A percentile compares a stretch with the other conserved stretches of the same genome.
phyloP scores from a whole-genome alignment of 2,888 invertebrate genomes.

The Cosmia pyralina region DNA sequence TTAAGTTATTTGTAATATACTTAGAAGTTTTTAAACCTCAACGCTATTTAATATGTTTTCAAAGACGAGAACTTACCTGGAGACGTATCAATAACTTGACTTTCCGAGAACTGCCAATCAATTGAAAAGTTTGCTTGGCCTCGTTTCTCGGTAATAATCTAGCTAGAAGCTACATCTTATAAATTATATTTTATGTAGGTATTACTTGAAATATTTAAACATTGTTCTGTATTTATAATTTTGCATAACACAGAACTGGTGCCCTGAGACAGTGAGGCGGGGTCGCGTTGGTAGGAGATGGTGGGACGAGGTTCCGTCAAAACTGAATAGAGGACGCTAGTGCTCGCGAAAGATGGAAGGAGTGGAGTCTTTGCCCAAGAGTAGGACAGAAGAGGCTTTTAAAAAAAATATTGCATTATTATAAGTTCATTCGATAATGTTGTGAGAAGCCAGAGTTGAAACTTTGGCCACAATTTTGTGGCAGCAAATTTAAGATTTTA shows the following conservation, averaged over 20 bases:
- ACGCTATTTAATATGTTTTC: conserved; percentile 2
- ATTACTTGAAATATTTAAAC: neutral
- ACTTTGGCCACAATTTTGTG: neutral
- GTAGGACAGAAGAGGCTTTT: too few species aligned
- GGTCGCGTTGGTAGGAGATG: too few species aligned
- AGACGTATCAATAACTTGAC: conserved; percentile 30
- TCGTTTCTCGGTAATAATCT: conserved; percentile 28
- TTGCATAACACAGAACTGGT: neutral
- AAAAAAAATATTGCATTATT: neutral
- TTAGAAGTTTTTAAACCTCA: neutral
- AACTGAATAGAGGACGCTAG: too few species aligned
- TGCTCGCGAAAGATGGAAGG: too few species aligned
- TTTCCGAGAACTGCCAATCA: conserved; percentile 40
- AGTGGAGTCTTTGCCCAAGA: too few species aligned
- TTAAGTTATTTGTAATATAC: neutral
- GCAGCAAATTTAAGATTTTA: neutral
- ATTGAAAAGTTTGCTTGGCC: conserved; percentile 39
- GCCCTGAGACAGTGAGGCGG: too few species aligned
- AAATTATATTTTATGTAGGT: conserved; percentile 14
- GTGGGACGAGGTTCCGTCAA: too few species aligned
- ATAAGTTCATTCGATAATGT: too few species aligned
- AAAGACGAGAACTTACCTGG: conserved; percentile 23
- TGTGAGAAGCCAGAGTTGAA: neutral
- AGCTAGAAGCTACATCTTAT: neutral
- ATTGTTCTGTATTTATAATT: neutral